phyloP scores from a whole-genome alignment of 2,113 vertebrate genomes.

The Cyphomyrus plagiostoma region DNA sequence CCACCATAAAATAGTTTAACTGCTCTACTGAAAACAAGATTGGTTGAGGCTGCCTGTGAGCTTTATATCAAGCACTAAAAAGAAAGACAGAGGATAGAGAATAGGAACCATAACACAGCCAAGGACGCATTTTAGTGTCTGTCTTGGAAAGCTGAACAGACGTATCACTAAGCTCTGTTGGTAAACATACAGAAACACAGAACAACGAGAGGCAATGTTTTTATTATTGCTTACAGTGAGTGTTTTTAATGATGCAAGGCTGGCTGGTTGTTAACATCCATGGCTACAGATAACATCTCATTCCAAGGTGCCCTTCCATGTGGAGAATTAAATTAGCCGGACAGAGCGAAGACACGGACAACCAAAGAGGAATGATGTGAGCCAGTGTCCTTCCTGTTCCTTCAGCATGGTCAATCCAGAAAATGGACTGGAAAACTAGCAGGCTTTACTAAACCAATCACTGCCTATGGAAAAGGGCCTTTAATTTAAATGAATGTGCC shows the following conservation, averaged over 20 bases:
- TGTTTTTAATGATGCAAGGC: slow-evolving; percentile 18
- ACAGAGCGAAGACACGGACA: neutral
- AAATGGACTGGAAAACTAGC: neutral
- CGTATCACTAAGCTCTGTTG: slow-evolving; percentile 3
- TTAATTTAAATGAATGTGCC: neutral
- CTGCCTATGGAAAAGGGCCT: neutral
- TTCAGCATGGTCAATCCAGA: neutral
- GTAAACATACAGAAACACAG: slow-evolving; percentile 15
- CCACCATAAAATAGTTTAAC: slow-evolving; percentile 52
- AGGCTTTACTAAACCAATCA: neutral
- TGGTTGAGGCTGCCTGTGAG: slow-evolving; percentile 43
- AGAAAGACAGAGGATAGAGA: slow-evolving; percentile 35
- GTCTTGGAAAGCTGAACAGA: neutral
- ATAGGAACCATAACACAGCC: slow-evolving; percentile 21
- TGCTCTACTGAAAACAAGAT: slow-evolving; percentile 49
- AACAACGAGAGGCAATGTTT: neutral
- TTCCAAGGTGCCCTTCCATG: slow-evolving; percentile 23
- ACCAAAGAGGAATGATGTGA: neutral
- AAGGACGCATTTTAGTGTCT: slow-evolving; percentile 31
- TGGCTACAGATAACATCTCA: slow-evolving; percentile 17
- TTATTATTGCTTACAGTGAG: slow-evolving; percentile 24
- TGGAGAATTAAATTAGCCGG: slow-evolving; percentile 13
- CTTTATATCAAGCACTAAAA: slow-evolving; percentile 51
- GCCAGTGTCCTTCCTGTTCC: neutral
- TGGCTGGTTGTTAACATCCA: slow-evolving; percentile 20